Evolutionary conservation across 2,888 invertebrate genomes (phyloP).

Genomic region (Pristionchus entomophagus): DNA sequence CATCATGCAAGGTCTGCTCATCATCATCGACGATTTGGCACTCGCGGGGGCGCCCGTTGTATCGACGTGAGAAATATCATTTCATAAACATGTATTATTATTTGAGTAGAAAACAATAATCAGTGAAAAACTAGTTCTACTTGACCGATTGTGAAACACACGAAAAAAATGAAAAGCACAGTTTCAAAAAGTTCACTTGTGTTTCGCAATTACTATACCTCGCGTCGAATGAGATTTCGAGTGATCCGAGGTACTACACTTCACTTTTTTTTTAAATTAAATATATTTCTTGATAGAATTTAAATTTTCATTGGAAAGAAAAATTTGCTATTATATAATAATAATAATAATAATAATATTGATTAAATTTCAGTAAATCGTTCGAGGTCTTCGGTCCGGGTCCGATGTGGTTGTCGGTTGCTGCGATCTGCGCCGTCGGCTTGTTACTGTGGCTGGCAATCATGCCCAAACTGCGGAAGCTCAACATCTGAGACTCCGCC

Average conservation of each 20-base stretch:
- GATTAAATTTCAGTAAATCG: background rate
- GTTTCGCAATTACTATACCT: background rate
- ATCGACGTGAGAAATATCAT: conserved; percentile 12
- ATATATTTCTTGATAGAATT: no score
- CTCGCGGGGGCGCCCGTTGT: conserved; percentile 23
- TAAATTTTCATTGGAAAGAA: no score
- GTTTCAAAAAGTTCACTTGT: background rate
- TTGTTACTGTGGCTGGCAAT: background rate
- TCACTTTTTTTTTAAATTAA: background rate
- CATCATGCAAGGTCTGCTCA: conserved; percentile 44
- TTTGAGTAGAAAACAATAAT: no score
- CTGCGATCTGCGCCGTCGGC: background rate
- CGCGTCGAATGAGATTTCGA: no score
- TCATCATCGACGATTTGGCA: conserved; percentile 25
- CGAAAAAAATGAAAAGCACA: background rate
- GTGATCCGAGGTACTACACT: no score
- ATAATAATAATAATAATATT: background rate
- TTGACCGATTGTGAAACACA: background rate
- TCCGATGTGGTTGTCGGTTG: conserved; percentile 38
- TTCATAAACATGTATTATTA: no score
- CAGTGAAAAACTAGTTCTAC: no score
- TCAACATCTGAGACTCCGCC: conserved; percentile 1
- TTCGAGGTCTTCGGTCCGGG: conserved; percentile 32
- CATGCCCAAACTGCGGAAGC: background rate
- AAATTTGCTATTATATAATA: background rate